Percentiles rank a stretch among this genome's conserved stretches.
These are phyloP conservation scores for Silurus asotus DNA, from an alignment of 2,113 vertebrate species.

Conservation along the genomic window DNA sequence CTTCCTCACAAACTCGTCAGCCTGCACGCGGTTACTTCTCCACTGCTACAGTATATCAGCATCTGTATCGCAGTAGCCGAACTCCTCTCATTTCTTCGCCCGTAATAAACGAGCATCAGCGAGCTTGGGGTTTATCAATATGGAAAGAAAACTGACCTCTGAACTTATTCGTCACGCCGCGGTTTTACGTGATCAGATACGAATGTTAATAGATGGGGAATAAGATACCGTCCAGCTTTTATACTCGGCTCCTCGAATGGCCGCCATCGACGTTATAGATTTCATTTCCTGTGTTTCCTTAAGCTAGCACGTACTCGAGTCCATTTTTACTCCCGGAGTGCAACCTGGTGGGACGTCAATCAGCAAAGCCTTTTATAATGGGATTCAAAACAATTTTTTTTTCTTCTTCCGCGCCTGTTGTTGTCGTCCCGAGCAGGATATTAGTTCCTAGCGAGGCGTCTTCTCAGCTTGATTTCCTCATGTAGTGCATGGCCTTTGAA, in stretches of 20 bases:
- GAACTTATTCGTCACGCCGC: not conserved
- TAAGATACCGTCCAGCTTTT: conserved; percentile 17
- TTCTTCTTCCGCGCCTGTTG: not conserved
- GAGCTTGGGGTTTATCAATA: not conserved
- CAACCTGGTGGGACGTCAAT: not conserved
- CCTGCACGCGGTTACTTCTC: not conserved
- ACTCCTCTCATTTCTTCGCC: not conserved
- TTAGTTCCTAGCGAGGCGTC: not conserved
- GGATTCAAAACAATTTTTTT: not conserved
- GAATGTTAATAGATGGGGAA: conserved; percentile 31
- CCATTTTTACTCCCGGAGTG: not conserved
- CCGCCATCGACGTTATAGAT: not conserved
- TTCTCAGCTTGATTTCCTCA: not conserved
- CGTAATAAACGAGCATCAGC: not conserved
- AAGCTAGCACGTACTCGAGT: not conserved
- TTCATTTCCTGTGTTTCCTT: conserved; percentile 20
- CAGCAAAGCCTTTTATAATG: not conserved
- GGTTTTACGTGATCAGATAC: not conserved
- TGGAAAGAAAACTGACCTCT: not conserved
- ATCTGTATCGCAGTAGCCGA: not conserved
- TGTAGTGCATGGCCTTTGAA: not conserved
- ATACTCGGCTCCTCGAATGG: not conserved
- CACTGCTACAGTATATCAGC: not conserved
- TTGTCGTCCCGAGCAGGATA: not conserved
- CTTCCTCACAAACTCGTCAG: no score